phyloP scores from a whole-genome alignment of 2,113 vertebrate genomes.

The Passer montanus region DNA sequence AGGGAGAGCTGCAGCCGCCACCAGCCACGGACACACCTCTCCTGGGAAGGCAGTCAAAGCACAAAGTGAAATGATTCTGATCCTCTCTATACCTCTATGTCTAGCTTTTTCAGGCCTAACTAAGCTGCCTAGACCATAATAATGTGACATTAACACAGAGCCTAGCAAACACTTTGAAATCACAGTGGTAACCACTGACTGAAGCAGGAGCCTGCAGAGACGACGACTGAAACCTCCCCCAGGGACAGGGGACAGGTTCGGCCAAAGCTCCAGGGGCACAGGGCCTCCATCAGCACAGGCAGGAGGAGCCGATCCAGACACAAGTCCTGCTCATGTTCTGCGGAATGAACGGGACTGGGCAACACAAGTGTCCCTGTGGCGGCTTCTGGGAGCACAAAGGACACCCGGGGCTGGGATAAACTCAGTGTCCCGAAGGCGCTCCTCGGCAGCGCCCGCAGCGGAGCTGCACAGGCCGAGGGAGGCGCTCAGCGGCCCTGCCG shows the following conservation, averaged over 20 bases:
- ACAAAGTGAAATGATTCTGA: not conserved
- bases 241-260: too few relatives aligned
- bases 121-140: too few relatives aligned
- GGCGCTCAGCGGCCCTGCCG: rapidly evolving
- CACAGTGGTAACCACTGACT: too few relatives aligned
- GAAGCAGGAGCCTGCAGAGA: too few relatives aligned
- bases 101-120: too few relatives aligned
- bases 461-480: not conserved
- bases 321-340: not conserved
- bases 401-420: rapidly evolving
- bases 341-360: not conserved
- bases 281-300: not conserved
- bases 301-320: not conserved
- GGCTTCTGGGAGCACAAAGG: not conserved
- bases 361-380: rapidly evolving
- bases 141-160: too few relatives aligned
- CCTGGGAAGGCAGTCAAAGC: too few relatives aligned
- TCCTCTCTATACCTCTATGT: too few relatives aligned
- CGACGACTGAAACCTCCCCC: too few relatives aligned
- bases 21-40: too few relatives aligned
- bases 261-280: not conserved
- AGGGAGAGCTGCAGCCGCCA: too few relatives aligned
- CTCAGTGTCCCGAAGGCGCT: not conserved
- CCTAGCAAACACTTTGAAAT: too few relatives aligned
- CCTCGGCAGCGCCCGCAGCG: not conserved